Base-by-base conservation (phyloP, 2,888 invertebrate species). In the Neria commutata region DNA sequence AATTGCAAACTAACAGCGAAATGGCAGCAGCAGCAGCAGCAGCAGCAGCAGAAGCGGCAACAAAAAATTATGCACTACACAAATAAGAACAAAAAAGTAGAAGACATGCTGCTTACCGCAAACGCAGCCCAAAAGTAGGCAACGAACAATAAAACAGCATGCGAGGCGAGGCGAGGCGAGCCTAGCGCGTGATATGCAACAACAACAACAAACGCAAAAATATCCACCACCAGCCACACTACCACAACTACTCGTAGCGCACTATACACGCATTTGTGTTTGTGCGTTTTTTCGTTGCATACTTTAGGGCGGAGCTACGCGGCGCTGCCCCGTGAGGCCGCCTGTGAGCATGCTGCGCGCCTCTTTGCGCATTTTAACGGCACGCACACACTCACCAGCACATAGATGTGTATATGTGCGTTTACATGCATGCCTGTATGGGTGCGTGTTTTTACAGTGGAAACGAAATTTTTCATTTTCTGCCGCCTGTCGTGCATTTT, bases 1-100 rank as follows among this genome's bases (percentile, higher is more conserved):
- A 73, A 75, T 73, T 73, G 75, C 73, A 72, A 74, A 72, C 73
- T 73, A 73, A 72, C 61, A 56, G 63, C 49, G 29, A 57, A 21
- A n/a, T n/a, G n/a, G n/a, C n/a, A n/a, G 16, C 48, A 37, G 51
- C 45, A 51, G 21, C 6, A 50, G 17, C 24, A n/a, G n/a, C 37
- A 29, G 19, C 14, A 29, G 42, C 23, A 48, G 24, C 6, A 24
- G 37, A 52, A 49, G 48, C 6, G 17, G 19, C 40, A 37, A 17
- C 19, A 45, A 46, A 54, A 14, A 46, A 46, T 19, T 16, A 33
- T 62, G 11, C 25, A 37, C n/a, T 42, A 33, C 21, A 49, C 52
- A 60, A 61, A 60, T 33, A 11, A 49, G 17, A 49, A 16, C 17
- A 49, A 71, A 54, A 16, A 16, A 6, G 6, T 14, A 40, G 26